phyloP scores from a whole-genome alignment of 2,113 vertebrate genomes.

The Heliornis fulica region DNA sequence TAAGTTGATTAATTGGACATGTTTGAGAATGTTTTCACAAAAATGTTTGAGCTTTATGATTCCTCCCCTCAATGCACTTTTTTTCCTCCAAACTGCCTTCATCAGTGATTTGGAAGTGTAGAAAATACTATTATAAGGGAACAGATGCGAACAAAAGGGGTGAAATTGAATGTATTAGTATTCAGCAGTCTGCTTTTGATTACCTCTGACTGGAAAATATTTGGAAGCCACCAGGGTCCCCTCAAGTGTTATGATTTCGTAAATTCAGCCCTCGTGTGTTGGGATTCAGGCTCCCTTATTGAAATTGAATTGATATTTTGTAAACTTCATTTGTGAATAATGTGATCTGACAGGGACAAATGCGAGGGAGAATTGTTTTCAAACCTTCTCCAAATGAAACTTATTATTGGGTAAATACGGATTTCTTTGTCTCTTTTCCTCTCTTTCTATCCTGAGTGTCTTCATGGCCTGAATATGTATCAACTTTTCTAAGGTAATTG shows the following conservation, averaged over 20 bases:
- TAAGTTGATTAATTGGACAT: slow-evolving; percentile 45
- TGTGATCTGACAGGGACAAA: slow-evolving; percentile 99
- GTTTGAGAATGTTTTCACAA: slow-evolving; percentile 25
- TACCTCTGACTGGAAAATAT: slow-evolving; percentile 93
- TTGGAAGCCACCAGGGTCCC: slow-evolving; percentile 90
- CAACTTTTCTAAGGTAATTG: slow-evolving; percentile 90
- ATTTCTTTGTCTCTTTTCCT: slow-evolving; percentile 89
- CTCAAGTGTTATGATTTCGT: slow-evolving; percentile 85
- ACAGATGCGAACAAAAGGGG: slow-evolving; percentile 91
- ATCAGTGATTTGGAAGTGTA: slow-evolving; percentile 77
- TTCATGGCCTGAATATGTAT: slow-evolving; percentile 95
- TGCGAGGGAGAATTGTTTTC: slow-evolving; percentile 96
- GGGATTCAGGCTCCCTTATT: slow-evolving; percentile 83
- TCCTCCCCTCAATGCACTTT: fast-evolving
- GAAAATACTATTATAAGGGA: slow-evolving; percentile 84
- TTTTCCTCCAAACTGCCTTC: slow-evolving; percentile 33
- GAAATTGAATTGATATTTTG: slow-evolving; percentile 99
- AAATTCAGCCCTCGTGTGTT: slow-evolving; percentile 81
- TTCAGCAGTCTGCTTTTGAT: slow-evolving; percentile 90
- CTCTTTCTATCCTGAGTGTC: slow-evolving; percentile 69
- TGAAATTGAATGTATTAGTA: slow-evolving; percentile 96
- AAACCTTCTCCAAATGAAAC: slow-evolving; percentile 97
- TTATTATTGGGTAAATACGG: slow-evolving; percentile 97
- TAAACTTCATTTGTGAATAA: slow-evolving; percentile 99
- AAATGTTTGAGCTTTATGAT: background rate